These are phyloP conservation scores for Cepphus grylle DNA, from an alignment of 2,113 vertebrate species.

Conservation along the genomic window DNA sequence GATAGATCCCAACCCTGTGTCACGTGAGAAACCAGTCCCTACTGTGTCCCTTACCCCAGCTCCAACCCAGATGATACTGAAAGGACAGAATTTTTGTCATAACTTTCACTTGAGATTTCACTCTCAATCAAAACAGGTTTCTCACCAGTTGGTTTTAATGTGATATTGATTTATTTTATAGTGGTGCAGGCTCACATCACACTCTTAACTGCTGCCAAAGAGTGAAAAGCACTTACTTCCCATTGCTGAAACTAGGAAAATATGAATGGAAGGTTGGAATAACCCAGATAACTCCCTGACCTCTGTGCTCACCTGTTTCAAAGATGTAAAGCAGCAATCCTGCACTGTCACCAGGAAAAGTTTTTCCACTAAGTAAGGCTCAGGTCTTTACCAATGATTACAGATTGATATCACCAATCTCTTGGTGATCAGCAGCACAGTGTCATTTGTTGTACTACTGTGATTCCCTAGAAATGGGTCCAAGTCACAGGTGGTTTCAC, in stretches of 20 bases:
- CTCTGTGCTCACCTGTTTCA: not conserved
- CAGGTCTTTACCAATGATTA: not conserved
- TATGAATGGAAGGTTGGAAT: not conserved
- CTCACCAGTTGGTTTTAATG: not conserved
- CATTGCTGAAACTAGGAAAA: not conserved
- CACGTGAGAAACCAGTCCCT: not conserved
- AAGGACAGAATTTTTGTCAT: not conserved
- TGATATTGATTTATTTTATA: not conserved
- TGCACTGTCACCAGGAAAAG: not conserved
- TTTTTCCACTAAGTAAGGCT: not conserved
- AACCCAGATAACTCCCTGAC: not conserved
- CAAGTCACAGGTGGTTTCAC: not conserved
- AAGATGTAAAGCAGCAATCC: not conserved
- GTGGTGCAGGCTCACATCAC: not conserved
- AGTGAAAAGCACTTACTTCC: not conserved
- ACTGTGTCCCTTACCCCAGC: not conserved
- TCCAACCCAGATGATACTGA: not conserved
- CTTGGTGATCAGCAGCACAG: not conserved
- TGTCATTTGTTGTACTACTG: not conserved
- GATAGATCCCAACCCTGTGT: not conserved
- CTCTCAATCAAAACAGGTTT: not conserved
- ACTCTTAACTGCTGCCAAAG: not conserved
- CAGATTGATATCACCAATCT: not conserved
- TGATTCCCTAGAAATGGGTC: not conserved
- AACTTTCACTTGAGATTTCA: not conserved